These are phyloP conservation scores for Pao palembangensis DNA, from an alignment of 2,113 vertebrate species.

Conservation along the genomic window DNA sequence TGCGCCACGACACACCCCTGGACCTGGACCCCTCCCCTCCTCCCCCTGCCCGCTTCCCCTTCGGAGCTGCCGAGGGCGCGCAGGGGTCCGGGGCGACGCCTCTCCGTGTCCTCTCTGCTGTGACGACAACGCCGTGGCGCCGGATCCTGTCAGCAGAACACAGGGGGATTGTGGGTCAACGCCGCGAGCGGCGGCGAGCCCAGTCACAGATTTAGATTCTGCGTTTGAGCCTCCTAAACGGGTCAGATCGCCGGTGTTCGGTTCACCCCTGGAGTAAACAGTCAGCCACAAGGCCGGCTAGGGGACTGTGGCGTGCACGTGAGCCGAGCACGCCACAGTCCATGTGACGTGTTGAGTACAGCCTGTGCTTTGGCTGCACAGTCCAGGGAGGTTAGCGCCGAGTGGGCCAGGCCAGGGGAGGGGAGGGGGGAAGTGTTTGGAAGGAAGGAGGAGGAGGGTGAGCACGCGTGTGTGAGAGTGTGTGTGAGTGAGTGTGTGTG, in stretches of 20 bases:
- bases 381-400: conserved; percentile 22
- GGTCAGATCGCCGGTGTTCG: too few relatives aligned
- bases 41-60: conserved; percentile 14
- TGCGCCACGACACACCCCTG: conserved; percentile 16
- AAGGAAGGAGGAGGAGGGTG: conserved; percentile 5
- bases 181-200: too few relatives aligned
- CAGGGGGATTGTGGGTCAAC: too few relatives aligned
- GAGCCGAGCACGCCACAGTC: conserved; percentile 57
- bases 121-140: too few relatives aligned
- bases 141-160: neutral
- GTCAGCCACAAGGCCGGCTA: neutral
- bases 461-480: neutral
- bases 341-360: conserved; percentile 69
- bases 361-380: conserved; percentile 53
- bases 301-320: conserved; percentile 35
- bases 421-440: conserved; percentile 19
- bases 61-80: too few relatives aligned
- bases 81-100: too few relatives aligned
- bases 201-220: too few relatives aligned
- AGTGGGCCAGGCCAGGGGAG: conserved; percentile 11
- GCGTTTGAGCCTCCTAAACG: neutral
- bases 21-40: conserved; percentile 14
- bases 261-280: neutral
- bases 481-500: too few relatives aligned
- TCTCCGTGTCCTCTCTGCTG: too few relatives aligned